Evolutionary conservation across 1,140 invertebrate species (phyloP), one percentile per base, ranked within the genome.

Genomic region (Leptopilina boulardi): DNA sequence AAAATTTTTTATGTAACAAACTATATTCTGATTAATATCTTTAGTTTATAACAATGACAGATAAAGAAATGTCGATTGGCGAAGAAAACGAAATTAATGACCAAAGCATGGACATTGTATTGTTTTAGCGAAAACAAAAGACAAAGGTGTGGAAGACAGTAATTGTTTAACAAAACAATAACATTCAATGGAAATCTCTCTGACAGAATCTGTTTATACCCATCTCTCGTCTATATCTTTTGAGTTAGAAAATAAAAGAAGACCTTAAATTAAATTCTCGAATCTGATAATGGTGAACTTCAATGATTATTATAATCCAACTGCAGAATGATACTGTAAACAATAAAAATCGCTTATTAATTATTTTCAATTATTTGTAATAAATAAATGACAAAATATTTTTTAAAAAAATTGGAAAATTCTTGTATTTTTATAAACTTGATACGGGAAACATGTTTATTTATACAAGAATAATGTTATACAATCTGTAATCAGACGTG

Each of bases 91-190:
- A 23, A 30, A 66, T 66, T 66, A 66, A 66, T 66, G 59, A 30
- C 59, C 59, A 66, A 66, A 66, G 21, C 26, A 34, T 15, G 26
- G 10, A 19, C 51, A 66, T 66, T 66, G 59, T 66, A 66, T 66
- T 66, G 59, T 66, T 30, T 66, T 66, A 34, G 59, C 5, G 59
- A 66, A 66, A 66, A 66, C 59, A 66, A 66, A 66, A 66, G 59
- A 66, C 26, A 30, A 66, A 66, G 59, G 59, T 66, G 59, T 66
- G 59, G 59, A 66, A 66, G 59, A n/a, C 59, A 30, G 59, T 66
- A 66, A 30, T 59, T 59, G 56, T 66, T 66, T 15, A 66, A 3
- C 59, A 30, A n/a, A 66, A 66, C 26, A 66, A 66, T 66, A 66
- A 66, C 59, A 34, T 30, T 66, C 59, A 66, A 13, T 66, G 59